Percentiles rank a stretch among this genome's conserved stretches.
Conservation (phyloP, 2,888 invertebrate species). For the Cylloceria caligata region DNA sequence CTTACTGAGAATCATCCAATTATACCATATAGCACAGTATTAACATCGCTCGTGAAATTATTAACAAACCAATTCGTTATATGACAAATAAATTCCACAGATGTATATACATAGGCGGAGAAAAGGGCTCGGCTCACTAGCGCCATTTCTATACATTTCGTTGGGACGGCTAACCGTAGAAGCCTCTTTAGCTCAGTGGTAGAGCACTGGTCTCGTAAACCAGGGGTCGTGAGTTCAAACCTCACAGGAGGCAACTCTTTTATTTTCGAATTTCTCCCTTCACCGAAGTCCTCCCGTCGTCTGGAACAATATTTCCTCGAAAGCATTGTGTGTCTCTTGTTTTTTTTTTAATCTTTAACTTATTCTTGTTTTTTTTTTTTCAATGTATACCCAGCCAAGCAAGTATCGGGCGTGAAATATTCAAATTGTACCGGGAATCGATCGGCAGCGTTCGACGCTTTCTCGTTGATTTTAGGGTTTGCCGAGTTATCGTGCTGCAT, state of each 20-base stretch:
- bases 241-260: conserved; percentile 91
- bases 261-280: conserved; percentile 64
- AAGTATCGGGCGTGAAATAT: conserved; percentile 74
- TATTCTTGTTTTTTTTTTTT: neutral
- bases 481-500: conserved; percentile 1
- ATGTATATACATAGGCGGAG: neutral
- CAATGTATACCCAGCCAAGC: conserved; percentile 24
- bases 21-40: no score
- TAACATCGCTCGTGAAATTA: neutral
- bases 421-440: conserved; percentile 76
- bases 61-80: no score
- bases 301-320: conserved; percentile 29
- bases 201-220: conserved; percentile 96
- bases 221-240: conserved; percentile 95
- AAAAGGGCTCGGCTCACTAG: neutral
- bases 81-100: no score
- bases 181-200: conserved; percentile 94
- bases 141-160: conserved; percentile 19
- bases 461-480: conserved; percentile 21
- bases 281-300: neutral
- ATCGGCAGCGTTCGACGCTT: conserved; percentile 61
- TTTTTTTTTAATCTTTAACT: neutral
- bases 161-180: conserved; percentile 28
- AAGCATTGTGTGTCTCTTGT: conserved; percentile 12
- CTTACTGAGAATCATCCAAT: no score